Evolutionary conservation across 1,140 invertebrate genomes (phyloP).

Genomic region (Leptinotarsa texana): DNA sequence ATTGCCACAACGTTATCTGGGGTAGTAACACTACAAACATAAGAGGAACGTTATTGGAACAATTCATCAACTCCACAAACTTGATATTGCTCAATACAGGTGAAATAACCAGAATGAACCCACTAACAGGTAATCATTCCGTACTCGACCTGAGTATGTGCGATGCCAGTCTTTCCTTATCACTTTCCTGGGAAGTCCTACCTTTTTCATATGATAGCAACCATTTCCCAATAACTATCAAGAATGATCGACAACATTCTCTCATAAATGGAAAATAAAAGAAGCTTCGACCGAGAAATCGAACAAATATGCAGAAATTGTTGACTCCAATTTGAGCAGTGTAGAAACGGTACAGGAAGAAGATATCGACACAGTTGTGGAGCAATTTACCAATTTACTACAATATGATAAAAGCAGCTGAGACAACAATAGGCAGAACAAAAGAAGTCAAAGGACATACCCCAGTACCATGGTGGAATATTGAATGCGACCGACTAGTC

Average conservation of each 20-base stretch:
- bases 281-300: neutral
- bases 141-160: neutral
- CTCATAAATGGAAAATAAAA: neutral
- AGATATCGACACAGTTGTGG: neutral
- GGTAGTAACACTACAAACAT: constrained; percentile 7
- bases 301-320: neutral
- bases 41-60: neutral
- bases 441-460: neutral
- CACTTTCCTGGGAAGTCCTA: neutral
- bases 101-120: neutral
- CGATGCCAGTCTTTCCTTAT: neutral
- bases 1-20: constrained; percentile 7
- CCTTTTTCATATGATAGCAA: constrained; percentile 3
- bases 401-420: constrained; percentile 1
- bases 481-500: neutral
- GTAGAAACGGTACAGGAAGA: neutral
- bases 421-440: neutral
- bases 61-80: constrained; percentile 9
- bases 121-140: neutral
- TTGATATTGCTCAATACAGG: neutral
- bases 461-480: constrained; percentile 8
- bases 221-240: constrained; percentile 4
- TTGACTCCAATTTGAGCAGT: neutral
- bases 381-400: neutral
- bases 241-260: neutral